Conservation (phyloP, 2,888 invertebrate species). For the Paralinhomoeus sp. region DNA sequence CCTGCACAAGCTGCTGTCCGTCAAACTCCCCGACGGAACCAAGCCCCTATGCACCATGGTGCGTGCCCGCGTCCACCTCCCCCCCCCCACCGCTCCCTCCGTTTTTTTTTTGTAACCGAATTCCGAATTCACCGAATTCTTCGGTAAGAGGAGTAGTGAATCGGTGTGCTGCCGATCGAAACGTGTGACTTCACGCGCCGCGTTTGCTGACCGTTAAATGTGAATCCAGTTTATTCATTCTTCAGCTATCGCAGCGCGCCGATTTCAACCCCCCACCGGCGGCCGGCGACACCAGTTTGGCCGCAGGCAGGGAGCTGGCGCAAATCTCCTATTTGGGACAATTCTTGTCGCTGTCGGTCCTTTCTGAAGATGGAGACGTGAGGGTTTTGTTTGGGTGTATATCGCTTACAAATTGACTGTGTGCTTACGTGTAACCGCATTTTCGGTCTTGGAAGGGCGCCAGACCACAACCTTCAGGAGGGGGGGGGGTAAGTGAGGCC, state of each 20-base stretch:
- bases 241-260: slow-evolving; percentile 28
- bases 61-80: slow-evolving; percentile 10
- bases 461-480: too few species aligned
- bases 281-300: too few species aligned
- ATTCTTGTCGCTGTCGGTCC: slow-evolving; percentile 67
- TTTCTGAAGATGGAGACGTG: slow-evolving; percentile 62
- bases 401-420: not conserved
- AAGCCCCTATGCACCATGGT: slow-evolving; percentile 47
- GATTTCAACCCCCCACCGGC: slow-evolving; percentile 51
- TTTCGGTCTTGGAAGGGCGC: not conserved
- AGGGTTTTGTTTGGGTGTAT: slow-evolving; percentile 9
- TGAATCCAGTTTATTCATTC: too few species aligned
- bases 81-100: too few species aligned
- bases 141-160: too few species aligned
- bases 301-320: slow-evolving; percentile 61
- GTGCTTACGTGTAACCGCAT: not conserved
- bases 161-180: too few species aligned
- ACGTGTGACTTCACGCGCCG: too few species aligned
- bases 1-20: slow-evolving; percentile 53
- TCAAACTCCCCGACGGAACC: slow-evolving; percentile 45
- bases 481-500: not conserved
- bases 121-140: too few species aligned
- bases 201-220: too few species aligned
- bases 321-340: slow-evolving; percentile 66
- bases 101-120: too few species aligned